These are phyloP conservation scores for Aricia agestis DNA, from an alignment of 1,140 invertebrate genomes.

Conservation along the genomic window DNA sequence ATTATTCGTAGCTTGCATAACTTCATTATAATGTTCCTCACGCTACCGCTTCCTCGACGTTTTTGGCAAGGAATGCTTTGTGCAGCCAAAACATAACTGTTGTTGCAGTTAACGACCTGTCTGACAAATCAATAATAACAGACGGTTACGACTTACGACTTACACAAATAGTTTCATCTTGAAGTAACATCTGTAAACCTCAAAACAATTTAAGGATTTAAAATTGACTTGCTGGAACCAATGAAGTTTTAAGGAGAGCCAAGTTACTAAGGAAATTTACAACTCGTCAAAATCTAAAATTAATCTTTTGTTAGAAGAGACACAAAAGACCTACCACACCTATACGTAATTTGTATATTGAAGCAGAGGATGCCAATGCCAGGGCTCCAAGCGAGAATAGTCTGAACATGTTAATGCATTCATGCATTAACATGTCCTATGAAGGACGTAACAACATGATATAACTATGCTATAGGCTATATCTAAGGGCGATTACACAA, in stretches of 20 bases:
- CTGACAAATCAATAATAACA: not conserved
- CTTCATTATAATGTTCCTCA: conserved; percentile 37
- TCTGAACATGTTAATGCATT: not conserved
- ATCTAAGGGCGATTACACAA: not conserved
- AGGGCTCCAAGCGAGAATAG: not conserved
- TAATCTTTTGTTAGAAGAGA: not conserved
- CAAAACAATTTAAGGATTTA: too few species aligned
- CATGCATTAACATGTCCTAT: not conserved
- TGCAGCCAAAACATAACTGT: conserved; percentile 23
- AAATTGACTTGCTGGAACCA: too few species aligned
- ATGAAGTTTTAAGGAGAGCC: too few species aligned
- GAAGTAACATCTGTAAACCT: not conserved
- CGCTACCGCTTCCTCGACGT: conserved; percentile 36
- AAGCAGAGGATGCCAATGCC: not conserved
- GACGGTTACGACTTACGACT: not conserved
- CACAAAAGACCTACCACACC: not conserved
- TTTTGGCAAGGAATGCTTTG: conserved; percentile 36
- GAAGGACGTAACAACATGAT: not conserved
- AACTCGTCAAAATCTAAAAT: too few species aligned
- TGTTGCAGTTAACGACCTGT: conserved; percentile 24
- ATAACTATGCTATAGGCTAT: not conserved
- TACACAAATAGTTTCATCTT: not conserved
- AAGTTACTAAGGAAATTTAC: too few species aligned
- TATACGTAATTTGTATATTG: not conserved
- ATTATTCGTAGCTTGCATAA: too few species aligned